Percentiles rank a stretch among this genome's conserved stretches.
phyloP scores from a whole-genome alignment of 2,113 vertebrate genomes.

The Sigmodon hispidus region DNA sequence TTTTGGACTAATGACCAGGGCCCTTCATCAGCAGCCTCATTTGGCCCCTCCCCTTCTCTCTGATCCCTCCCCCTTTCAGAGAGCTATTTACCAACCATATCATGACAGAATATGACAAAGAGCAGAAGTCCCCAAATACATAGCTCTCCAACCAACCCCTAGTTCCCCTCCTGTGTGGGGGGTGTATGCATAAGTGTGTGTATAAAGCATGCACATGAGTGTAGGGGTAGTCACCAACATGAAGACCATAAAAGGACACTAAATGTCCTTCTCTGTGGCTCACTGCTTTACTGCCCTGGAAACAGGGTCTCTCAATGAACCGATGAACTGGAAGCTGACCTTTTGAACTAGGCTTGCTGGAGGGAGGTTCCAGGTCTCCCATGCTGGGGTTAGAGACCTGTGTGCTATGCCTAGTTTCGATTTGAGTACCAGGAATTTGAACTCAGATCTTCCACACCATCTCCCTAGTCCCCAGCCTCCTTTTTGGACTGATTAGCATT shows the following conservation, averaged over 20 bases:
- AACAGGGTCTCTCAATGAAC: neutral
- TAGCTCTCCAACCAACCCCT: neutral
- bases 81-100: constrained; percentile 11
- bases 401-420: neutral
- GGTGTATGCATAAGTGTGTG: neutral
- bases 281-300: neutral
- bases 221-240: neutral
- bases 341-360: neutral
- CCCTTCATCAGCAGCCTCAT: neutral
- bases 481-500: neutral
- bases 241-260: neutral
- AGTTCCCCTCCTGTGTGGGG: neutral
- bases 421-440: neutral
- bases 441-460: neutral
- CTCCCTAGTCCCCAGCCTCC: neutral
- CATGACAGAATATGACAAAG: neutral
- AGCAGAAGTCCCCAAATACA: neutral
- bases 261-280: neutral
- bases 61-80: neutral
- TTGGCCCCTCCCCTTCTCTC: neutral
- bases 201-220: neutral
- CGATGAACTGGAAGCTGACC: neutral
- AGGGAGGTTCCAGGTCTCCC: neutral
- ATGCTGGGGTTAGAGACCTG: neutral
- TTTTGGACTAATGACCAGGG: constrained; percentile 66